These are phyloP conservation scores for Dexiosoma caninum DNA, from an alignment of 2,888 invertebrate species.

Conservation along the genomic window DNA sequence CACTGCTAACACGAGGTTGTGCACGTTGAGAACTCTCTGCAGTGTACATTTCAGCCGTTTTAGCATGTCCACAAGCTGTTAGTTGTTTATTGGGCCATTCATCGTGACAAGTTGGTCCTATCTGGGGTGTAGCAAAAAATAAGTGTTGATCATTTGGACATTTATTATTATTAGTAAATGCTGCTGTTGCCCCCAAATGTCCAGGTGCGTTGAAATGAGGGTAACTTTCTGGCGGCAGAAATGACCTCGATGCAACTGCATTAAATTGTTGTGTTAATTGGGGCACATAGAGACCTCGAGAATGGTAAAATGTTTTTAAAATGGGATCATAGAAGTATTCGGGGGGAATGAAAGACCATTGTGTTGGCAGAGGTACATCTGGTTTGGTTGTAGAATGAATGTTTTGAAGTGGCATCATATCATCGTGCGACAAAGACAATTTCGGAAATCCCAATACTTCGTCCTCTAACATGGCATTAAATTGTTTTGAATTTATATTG, in stretches of 20 bases:
- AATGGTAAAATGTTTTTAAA: conserved; percentile 45
- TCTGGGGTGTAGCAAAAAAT: conserved; percentile 36
- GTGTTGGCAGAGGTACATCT: not conserved
- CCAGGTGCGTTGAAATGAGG: not conserved
- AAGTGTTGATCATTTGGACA: not conserved
- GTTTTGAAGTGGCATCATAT: conserved; percentile 13
- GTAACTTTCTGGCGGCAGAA: not conserved
- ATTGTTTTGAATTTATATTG: conserved; percentile 17
- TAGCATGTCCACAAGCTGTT: not conserved
- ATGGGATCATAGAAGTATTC: conserved; percentile 39
- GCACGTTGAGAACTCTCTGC: not conserved
- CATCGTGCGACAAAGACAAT: conserved; percentile 6
- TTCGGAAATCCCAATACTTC: conserved; percentile 35
- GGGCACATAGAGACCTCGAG: not conserved
- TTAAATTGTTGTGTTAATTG: not conserved
- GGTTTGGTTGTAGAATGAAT: not conserved
- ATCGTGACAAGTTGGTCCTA: not conserved
- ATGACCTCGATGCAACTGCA: not conserved
- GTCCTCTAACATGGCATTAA: conserved; percentile 3
- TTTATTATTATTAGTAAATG: not conserved
- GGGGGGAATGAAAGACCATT: not conserved
- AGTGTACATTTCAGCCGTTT: no score
- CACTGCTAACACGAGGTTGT: not conserved
- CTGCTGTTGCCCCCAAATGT: not conserved
- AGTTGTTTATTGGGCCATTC: not conserved